These are phyloP conservation scores for Scolanthus callimorphus DNA, from an alignment of 92 coral and sea anemone species.

Conservation along the genomic window DNA sequence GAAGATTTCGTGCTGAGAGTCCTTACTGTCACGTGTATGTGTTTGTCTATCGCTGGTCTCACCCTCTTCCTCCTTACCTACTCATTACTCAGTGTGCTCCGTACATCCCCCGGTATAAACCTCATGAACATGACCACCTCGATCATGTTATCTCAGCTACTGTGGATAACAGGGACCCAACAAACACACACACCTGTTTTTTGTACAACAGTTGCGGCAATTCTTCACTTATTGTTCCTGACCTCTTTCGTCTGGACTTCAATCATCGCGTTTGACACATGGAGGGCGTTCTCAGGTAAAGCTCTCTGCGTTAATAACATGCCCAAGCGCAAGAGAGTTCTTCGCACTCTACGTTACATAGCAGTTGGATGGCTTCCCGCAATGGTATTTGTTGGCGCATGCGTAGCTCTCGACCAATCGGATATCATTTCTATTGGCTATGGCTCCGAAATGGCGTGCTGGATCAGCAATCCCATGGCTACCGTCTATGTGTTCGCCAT, in stretches of 20 bases:
- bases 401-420: conserved; percentile 16
- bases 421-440: conserved; percentile 8
- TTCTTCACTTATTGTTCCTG: conserved; percentile 30
- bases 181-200: neutral
- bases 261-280: conserved; percentile 52
- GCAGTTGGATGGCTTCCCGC: conserved; percentile 21
- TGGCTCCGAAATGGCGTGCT: conserved; percentile 14
- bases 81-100: conserved; percentile 21
- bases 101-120: conserved; percentile 29
- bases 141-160: neutral
- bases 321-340: neutral
- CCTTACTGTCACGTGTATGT: too few species aligned
- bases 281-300: conserved; percentile 35
- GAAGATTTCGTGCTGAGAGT: too few species aligned
- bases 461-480: conserved; percentile 8
- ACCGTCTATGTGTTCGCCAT: conserved; percentile 4
- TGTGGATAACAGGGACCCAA: conserved; percentile 19
- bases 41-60: conserved; percentile 5
- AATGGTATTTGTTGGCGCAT: conserved; percentile 3
- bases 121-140: conserved; percentile 9
- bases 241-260: conserved; percentile 56
- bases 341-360: neutral
- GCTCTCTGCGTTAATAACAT: conserved; percentile 12
- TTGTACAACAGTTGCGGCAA: conserved; percentile 12
- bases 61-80: conserved; percentile 15